Conservation (phyloP, 2,113 vertebrate genomes). For the Eudyptes chrysolophus region DNA sequence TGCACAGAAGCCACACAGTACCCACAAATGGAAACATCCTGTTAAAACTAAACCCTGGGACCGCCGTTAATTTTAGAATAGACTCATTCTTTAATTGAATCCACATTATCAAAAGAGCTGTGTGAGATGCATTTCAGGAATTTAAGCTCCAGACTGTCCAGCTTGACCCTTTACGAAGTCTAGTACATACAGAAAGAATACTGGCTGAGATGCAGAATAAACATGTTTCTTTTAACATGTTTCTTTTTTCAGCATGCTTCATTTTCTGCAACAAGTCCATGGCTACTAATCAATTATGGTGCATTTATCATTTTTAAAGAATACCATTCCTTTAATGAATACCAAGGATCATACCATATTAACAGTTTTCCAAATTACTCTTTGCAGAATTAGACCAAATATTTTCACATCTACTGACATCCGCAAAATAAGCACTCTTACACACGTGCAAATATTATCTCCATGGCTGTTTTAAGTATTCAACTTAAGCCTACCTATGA, state of each 20-base stretch:
- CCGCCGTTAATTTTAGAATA: background rate
- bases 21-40: background rate
- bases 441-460: background rate
- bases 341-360: background rate
- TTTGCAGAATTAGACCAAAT: background rate
- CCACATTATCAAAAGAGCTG: background rate
- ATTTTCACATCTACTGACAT: background rate
- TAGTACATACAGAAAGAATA: background rate
- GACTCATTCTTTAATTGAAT: background rate
- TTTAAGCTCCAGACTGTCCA: background rate
- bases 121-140: background rate
- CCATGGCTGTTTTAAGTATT: background rate
- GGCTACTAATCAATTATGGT: background rate
- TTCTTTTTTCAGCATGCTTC: background rate
- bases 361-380: background rate
- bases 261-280: background rate
- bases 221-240: background rate
- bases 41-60: background rate
- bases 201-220: background rate
- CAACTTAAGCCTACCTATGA: background rate
- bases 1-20: background rate
- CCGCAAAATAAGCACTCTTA: background rate
- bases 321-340: background rate
- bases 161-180: background rate
- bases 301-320: background rate